Evolutionary conservation across 2,113 vertebrate species (phyloP).

Genomic region (Ageneiosus marmoratus): DNA sequence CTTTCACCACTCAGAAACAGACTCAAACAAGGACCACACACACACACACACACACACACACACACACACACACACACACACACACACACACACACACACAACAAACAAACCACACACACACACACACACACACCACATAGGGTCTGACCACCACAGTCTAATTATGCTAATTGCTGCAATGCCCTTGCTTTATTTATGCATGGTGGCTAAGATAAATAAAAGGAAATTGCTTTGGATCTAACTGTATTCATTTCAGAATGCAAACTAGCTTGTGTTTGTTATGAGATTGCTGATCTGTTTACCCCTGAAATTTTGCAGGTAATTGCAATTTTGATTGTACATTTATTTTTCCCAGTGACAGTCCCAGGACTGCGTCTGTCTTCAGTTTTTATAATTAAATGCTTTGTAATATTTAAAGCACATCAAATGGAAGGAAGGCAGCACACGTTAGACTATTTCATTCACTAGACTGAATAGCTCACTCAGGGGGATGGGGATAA

Average conservation of each 20-base stretch:
- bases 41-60: conserved; percentile 13
- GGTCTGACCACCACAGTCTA: conserved; percentile 97
- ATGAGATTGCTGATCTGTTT: conserved; percentile 98
- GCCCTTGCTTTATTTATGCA: conserved; percentile 99
- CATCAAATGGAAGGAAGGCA: conserved; percentile 85
- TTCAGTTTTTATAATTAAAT: conserved; percentile 92
- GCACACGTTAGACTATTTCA: conserved; percentile 86
- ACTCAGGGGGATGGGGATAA: conserved; percentile 48
- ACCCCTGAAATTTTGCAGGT: conserved; percentile 98
- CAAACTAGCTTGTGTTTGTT: conserved; percentile 96
- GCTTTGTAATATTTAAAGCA: conserved; percentile 90
- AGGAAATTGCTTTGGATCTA: conserved; percentile 99
- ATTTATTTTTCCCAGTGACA: conserved; percentile 93
- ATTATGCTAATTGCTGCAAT: conserved; percentile 99
- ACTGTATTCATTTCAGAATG: conserved; percentile 99
- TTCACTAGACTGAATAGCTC: conserved; percentile 79
- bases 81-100: conserved; percentile 25
- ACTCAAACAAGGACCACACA: background rate
- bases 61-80: conserved; percentile 30
- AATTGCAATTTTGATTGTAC: conserved; percentile 99
- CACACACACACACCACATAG: conserved; percentile 92
- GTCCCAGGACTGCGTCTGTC: conserved; percentile 91
- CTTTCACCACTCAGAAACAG: conserved; percentile 24
- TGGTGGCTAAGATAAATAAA: conserved; percentile 99
- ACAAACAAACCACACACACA: conserved; percentile 73